Base-by-base conservation (phyloP, 2,797 vertebrate genomes). In the Lates japonicus region DNA sequence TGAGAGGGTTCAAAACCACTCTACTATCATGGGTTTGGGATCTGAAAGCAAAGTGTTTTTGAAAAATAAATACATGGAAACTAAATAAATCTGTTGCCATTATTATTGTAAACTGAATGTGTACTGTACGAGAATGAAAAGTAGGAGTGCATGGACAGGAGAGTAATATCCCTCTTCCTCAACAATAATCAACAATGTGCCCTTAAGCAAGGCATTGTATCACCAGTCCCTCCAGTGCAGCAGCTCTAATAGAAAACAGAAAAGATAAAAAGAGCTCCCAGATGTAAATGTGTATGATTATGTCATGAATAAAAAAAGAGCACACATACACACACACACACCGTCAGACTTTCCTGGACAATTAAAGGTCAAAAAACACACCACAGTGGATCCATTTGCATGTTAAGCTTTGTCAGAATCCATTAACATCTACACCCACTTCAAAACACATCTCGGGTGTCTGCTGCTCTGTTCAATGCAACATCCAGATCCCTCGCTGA, bases 381-480 rank as follows among this genome's bases (percentile, higher is more conserved):
- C 71, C 69, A 73, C 13, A 8, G 67, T 62, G 55, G 25, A 84
- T 58, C 57, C 25, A 29, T 82, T 74, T 72, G 54, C 54, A 74
- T 39, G 65, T 74, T 58, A 19, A 31, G 46, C n/a, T 61, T 69
- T 59, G 80, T 76, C 83, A 65, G 62, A 79, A 66, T 8, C 16
- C 4, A 54, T 88, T 83, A 71, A 41, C 63, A 42, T 83, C 75
- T 7, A 25, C 41, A 19, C 4, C 62, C 70, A 78, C 78, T 79
- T 84, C 51, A 82, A 87, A 80, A 82, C 48, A 61, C 46, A 55
- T 64, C 67, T 58, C 44, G 0, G 59, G 59, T 46, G 17, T 76
- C 81, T 16, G 82, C 70, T 64, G 57, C 20, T 85, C 71, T 70
- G 81, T 35, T 88, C 58, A 78, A 19, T 71, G 44, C 60, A 81